Evolutionary conservation across 2,797 vertebrate species (phyloP).

Genomic region (Cryptoblepharus egeriae): DNA sequence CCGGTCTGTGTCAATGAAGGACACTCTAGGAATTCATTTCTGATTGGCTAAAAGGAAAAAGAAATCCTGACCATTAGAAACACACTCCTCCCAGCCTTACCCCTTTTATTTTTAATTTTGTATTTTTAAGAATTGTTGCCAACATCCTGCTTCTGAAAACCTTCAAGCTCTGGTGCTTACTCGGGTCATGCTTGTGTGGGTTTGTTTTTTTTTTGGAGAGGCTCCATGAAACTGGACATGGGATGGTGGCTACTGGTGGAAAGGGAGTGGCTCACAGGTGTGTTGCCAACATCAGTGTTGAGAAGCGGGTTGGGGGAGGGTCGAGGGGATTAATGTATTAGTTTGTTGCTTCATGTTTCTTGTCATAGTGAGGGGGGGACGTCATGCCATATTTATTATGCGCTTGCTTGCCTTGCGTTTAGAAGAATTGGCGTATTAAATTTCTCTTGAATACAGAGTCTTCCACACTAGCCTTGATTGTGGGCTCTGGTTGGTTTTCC

Average conservation of each 20-base stretch:
- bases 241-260: constrained; percentile 65
- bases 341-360: constrained; percentile 70
- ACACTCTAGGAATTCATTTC: constrained; percentile 54
- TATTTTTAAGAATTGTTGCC: constrained; percentile 68
- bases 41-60: constrained; percentile 66
- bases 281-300: constrained; percentile 66
- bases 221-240: constrained; percentile 73
- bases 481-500: constrained; percentile 45
- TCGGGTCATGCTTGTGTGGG: constrained; percentile 76
- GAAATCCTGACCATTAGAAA: constrained; percentile 78
- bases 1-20: constrained; percentile 61
- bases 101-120: constrained; percentile 65
- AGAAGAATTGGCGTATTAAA: constrained; percentile 54
- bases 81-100: constrained; percentile 42
- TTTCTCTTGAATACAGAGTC: constrained; percentile 65
- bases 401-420: constrained; percentile 54
- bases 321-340: constrained; percentile 49
- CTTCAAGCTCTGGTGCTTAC: constrained; percentile 79
- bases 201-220: constrained; percentile 73
- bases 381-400: constrained; percentile 81
- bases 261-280: constrained; percentile 70
- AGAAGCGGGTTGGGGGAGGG: background rate
- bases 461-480: constrained; percentile 46
- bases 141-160: constrained; percentile 70
- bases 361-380: constrained; percentile 61